Base-by-base conservation (phyloP, 92 coral and sea anemone genomes). In the Paragorgia papillata region DNA sequence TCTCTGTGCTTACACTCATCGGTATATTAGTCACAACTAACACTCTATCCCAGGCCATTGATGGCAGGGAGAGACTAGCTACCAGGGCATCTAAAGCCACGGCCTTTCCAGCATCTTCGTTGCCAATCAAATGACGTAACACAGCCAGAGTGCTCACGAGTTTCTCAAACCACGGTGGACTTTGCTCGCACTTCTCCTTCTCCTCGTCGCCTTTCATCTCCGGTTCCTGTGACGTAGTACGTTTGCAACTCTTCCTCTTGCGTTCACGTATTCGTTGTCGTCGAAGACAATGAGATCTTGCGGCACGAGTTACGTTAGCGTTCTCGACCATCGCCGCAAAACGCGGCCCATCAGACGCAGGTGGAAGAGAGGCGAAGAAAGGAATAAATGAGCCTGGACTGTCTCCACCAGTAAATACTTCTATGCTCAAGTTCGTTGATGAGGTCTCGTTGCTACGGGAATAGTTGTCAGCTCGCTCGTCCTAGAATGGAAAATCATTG, bases 81-180 rank as follows among this genome's bases (percentile, higher is more conserved):
- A 86, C 73, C 82, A 94, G 82, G 79, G 88, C 80, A 37, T 89
- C 91, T 29, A 80, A 48, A 2, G 88, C 77, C 21, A 66, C 82
- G 14, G 69, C 37, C 34, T 69, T 71, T 27, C 95, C 97, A 6
- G 85, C 63, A 49, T 64, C 28, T 43, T 91, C 94, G 43, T 86
- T 86, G 33, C 81, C 76, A 31, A 92, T 51, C 46, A 94, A 83
- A 57, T 94, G 82, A 26, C 89, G 82, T 5, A 94, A 85, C 14
- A 91, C 80, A 15, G 88, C 75, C 34, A 88, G 76, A 21, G 88
- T 75, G 24, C 83, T 73, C 4, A 88, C 77, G 26, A 90, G 89
- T 61, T 88, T 86, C 61, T 94, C 94, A 69, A 90, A 90, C 98
- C 98, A 94, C 0, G 98, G 92, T 96, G 89, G 91, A 54, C 76